Evolutionary conservation across 2,113 vertebrate species (phyloP), one percentile per base, ranked within the genome.

Genomic region (Erpornis zantholeuca): DNA sequence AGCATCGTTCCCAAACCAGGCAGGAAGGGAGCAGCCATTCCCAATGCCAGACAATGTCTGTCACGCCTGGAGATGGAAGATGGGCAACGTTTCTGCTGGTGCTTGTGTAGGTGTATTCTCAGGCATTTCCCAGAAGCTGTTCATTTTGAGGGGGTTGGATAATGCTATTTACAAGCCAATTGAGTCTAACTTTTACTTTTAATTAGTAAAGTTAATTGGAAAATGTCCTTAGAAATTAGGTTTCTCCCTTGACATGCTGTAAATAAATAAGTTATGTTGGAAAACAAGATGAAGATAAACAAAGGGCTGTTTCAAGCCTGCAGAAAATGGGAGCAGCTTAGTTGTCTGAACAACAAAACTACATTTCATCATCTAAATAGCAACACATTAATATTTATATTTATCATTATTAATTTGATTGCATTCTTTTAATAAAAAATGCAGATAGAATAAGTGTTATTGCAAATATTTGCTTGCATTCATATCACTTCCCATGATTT

Each of bases 161-260:
- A 81, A 81, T 56, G 22, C 60, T 73, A 18, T 88, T 94, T 71
- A 75, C 71, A 65, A 92, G 63, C 25, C 47, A 38, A 6, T 13
- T 40, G 56, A 86, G 28, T 63, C 69, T 69, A 76, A 94, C 89
- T 76, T 94, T 90, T 87, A 92, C 89, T 76, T 94, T 90, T 87
- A 80, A 90, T 88, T 96, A 73, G 82, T 76, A 52, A 78, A 87
- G 35, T 72, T 94, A 92, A 91, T 82, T 96, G 78, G 87, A 96
- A 94, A 95, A 87, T 82, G 57, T 76, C 59, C 29, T 87, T 63
- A 76, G 84, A 88, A 94, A 94, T 94, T 35, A 72, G 36, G 28
- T 81, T 94, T 78, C 60, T 95, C 83, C 77, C 77, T 45, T 95
- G 89, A 68, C 77, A 42, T 65, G 38, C 56, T 75, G 81, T 88